Conservation (phyloP, 2,797 vertebrate species). For the Eospalax fontanierii region DNA sequence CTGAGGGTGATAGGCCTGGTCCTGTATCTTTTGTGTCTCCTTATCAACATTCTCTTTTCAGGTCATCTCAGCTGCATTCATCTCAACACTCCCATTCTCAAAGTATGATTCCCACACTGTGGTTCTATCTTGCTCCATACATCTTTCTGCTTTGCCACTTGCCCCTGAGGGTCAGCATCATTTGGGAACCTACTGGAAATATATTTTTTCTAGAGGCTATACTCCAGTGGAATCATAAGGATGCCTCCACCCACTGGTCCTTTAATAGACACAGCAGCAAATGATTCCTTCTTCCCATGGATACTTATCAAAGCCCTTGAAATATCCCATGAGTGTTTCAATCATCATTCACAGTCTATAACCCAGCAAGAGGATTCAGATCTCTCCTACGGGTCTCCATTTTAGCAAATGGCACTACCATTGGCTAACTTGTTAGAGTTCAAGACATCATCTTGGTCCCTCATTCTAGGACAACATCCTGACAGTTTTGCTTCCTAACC, state of each 20-base stretch:
- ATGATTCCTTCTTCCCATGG: not conserved
- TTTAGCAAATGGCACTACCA: not conserved
- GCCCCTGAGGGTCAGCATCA: not conserved
- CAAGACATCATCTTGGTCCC: not conserved
- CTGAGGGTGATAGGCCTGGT: not conserved
- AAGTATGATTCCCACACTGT: not conserved
- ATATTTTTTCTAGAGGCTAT: not conserved
- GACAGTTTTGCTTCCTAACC: not conserved
- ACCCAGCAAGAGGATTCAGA: not conserved
- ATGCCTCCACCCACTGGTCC: not conserved
- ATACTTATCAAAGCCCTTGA: not conserved
- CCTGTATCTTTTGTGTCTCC: not conserved
- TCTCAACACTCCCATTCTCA: not conserved
- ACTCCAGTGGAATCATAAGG: not conserved
- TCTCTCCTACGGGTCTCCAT: not conserved
- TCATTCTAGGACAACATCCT: not conserved
- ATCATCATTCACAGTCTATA: not conserved
- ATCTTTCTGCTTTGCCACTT: not conserved
- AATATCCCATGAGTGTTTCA: not conserved
- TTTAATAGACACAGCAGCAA: not conserved
- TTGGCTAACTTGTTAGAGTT: not conserved
- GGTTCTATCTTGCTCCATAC: not conserved
- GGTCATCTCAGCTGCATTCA: not conserved
- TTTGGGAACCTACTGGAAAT: not conserved
- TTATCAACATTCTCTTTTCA: not conserved